Evolutionary conservation across 2,888 invertebrate species (phyloP).

Genomic region (Polylopha cassiicola): DNA sequence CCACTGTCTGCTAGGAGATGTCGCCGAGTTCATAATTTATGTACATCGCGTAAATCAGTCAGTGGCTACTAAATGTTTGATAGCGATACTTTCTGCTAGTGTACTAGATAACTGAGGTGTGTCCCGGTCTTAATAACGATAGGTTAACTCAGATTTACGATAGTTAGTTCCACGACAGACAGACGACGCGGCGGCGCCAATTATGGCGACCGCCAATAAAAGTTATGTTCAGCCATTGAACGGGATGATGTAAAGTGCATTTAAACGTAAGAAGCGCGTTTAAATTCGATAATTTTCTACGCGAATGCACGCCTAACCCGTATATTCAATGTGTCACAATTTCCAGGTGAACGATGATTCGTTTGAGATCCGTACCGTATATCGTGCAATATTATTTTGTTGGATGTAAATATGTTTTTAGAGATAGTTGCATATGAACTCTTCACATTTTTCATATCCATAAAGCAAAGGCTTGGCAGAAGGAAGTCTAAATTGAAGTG

Average conservation of each 20-base stretch:
- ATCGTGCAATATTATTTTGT: not conserved
- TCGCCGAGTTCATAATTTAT: constrained; percentile 21
- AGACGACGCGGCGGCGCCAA: constrained; percentile 54
- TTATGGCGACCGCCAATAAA: constrained; percentile 49
- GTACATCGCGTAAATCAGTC: constrained; percentile 11
- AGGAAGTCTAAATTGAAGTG: no score
- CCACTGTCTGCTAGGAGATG: constrained; percentile 9
- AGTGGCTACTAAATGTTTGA: constrained; percentile 17
- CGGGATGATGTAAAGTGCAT: constrained; percentile 36
- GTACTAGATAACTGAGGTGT: constrained; percentile 22
- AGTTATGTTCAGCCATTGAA: constrained; percentile 45
- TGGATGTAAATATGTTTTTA: not conserved
- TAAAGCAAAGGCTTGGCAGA: no score
- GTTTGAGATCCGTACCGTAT: constrained; percentile 8
- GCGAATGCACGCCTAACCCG: constrained; percentile 27
- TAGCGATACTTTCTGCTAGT: constrained; percentile 11
- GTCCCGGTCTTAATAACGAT: constrained; percentile 13
- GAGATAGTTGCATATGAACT: not conserved
- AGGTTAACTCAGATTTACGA: constrained; percentile 29
- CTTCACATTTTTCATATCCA: no score
- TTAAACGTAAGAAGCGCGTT: constrained; percentile 24
- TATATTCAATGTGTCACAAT: constrained; percentile 22
- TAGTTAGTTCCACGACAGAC: constrained; percentile 35
- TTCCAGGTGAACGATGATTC: constrained; percentile 26
- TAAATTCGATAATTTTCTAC: constrained; percentile 27